These are phyloP conservation scores for Tauraco erythrolophus DNA, from an alignment of 2,113 vertebrate genomes.

Conservation along the genomic window DNA sequence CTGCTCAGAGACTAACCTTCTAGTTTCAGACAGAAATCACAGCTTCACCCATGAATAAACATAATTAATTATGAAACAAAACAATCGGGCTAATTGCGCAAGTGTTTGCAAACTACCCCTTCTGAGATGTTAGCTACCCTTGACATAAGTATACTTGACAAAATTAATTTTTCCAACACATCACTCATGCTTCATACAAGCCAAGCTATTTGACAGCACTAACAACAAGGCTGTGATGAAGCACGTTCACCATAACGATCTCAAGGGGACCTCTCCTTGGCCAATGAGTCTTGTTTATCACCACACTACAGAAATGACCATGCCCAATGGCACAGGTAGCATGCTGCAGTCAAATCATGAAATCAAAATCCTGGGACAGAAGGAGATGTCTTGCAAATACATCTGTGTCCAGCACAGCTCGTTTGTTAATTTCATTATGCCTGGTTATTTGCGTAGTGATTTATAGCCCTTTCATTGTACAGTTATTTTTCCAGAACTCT, in stretches of 20 bases:
- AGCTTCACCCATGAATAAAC: constrained; percentile 2
- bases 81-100: constrained; percentile 6
- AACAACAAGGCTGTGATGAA: constrained; percentile 36
- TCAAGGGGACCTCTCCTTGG: background rate
- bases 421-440: background rate
- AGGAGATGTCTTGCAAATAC: background rate
- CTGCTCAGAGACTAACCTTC: background rate
- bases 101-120: constrained; percentile 23
- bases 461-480: background rate
- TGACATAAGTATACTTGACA: constrained; percentile 12
- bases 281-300: background rate
- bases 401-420: background rate
- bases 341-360: background rate
- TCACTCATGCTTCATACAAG: background rate
- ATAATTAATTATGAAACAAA: constrained; percentile 48
- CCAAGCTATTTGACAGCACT: constrained; percentile 30
- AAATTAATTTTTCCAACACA: constrained; percentile 50
- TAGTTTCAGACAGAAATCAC: background rate
- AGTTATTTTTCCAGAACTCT: background rate
- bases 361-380: background rate
- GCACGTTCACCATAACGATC: background rate
- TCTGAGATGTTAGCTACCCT: background rate
- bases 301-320: background rate
- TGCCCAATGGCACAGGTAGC: background rate
- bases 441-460: background rate